phyloP scores from a whole-genome alignment of 2,888 invertebrate genomes.

The Caenorhabditis panamensis region DNA sequence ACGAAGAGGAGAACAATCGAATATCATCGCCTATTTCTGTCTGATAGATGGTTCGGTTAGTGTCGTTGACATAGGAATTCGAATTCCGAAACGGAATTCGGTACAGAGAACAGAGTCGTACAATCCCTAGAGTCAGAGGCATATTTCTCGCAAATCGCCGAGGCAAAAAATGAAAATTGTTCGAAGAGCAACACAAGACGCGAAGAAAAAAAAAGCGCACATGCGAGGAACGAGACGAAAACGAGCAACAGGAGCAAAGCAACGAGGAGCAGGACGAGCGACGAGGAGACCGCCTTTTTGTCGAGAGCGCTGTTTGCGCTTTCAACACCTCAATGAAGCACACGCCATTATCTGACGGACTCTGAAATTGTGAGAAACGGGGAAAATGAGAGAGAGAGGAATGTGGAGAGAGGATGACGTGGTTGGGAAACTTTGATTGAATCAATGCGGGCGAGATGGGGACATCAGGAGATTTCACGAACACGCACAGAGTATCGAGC shows the following conservation, averaged over 20 bases:
- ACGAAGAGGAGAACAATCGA: conserved; percentile 7
- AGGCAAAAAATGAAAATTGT: conserved; percentile 56
- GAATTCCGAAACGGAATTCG: neutral
- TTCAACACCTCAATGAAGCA: conserved; percentile 60
- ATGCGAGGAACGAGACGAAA: conserved; percentile 42
- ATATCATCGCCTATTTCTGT: neutral
- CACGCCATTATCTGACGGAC: conserved; percentile 37
- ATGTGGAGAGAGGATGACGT: neutral
- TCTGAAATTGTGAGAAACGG: conserved; percentile 30
- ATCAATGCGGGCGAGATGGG: conserved; percentile 13
- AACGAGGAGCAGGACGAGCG: conserved; percentile 33
- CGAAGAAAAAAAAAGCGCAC: conserved; percentile 59
- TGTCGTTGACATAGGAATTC: neutral
- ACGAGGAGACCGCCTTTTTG: conserved; percentile 52
- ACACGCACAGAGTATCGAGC: conserved; percentile 40
- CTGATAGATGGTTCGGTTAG: neutral
- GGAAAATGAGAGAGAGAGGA: conserved; percentile 11
- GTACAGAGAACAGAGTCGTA: neutral
- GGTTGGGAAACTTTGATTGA: neutral
- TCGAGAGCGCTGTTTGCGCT: conserved; percentile 61
- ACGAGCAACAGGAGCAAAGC: conserved; percentile 40
- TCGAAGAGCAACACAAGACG: conserved; percentile 51
- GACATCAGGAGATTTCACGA: conserved; percentile 32
- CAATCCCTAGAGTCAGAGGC: conserved; percentile 41
- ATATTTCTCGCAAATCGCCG: conserved; percentile 56